Evolutionary conservation across 2,113 vertebrate genomes (phyloP).

Genomic region (Sinocyclocheilus anophthalmus): DNA sequence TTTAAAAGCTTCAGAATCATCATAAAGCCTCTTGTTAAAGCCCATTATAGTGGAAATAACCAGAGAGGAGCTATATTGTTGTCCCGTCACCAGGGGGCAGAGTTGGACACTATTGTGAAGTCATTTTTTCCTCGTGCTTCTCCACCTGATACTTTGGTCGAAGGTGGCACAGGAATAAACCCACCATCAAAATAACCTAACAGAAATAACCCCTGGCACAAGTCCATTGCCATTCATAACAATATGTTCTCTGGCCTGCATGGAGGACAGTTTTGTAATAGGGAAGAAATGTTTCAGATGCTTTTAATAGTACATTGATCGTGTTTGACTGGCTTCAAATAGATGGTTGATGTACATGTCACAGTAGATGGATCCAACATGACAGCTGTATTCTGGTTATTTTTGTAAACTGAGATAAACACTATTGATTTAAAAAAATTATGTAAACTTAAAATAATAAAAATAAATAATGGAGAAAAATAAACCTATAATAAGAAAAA

Average conservation of each 20-base stretch:
- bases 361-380: neutral
- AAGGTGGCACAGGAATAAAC: constrained; percentile 65
- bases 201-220: constrained; percentile 62
- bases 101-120: constrained; percentile 22
- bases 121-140: constrained; percentile 20
- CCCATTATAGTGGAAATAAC: neutral
- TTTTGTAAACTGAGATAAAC: no score
- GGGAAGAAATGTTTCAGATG: constrained; percentile 22
- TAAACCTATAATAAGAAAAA: neutral
- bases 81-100: neutral
- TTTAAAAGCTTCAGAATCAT: neutral
- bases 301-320: constrained; percentile 14
- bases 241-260: constrained; percentile 17
- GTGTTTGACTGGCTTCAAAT: neutral
- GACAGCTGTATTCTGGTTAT: neutral
- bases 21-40: neutral
- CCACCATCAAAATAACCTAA: constrained; percentile 65
- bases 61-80: constrained; percentile 14
- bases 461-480: no score
- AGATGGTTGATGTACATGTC: neutral
- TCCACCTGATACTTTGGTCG: constrained; percentile 62
- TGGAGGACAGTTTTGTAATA: neutral
- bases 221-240: constrained; percentile 13
- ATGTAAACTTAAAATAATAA: no score
- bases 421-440: no score